phyloP scores from a whole-genome alignment of 2,797 vertebrate genomes.

The Manis pentadactyla region DNA sequence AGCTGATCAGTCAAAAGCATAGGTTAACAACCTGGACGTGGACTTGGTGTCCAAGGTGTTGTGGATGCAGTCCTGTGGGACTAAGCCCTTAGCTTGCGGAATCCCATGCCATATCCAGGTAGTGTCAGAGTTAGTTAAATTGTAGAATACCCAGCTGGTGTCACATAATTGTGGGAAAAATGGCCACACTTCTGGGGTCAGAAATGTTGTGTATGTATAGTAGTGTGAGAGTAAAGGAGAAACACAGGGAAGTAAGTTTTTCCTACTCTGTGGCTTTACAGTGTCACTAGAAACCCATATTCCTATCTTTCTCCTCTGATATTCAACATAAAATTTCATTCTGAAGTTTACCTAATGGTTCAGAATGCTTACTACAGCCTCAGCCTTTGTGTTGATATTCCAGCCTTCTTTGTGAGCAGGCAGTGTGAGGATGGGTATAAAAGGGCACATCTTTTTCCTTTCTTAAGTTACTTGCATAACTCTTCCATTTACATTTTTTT shows the following conservation, averaged over 20 bases:
- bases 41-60: not conserved
- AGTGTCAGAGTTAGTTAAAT: not conserved
- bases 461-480: not conserved
- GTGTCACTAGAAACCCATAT: not conserved
- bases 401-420: conserved; percentile 22
- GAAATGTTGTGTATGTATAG: not conserved
- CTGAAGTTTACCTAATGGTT: not conserved
- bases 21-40: not conserved
- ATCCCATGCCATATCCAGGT: not conserved
- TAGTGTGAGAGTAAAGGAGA: not conserved
- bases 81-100: not conserved
- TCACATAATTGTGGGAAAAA: not conserved
- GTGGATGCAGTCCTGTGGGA: not conserved
- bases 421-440: not conserved
- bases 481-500: not conserved
- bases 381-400: not conserved
- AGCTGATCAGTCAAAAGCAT: not conserved
- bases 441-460: not conserved
- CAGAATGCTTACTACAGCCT: not conserved
- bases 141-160: not conserved
- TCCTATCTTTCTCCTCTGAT: not conserved
- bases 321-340: not conserved
- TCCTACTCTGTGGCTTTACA: not conserved
- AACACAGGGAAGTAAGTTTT: not conserved
- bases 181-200: not conserved